Evolutionary conservation across 2,797 vertebrate species (phyloP).

Genomic region (Spatula versicolor): DNA sequence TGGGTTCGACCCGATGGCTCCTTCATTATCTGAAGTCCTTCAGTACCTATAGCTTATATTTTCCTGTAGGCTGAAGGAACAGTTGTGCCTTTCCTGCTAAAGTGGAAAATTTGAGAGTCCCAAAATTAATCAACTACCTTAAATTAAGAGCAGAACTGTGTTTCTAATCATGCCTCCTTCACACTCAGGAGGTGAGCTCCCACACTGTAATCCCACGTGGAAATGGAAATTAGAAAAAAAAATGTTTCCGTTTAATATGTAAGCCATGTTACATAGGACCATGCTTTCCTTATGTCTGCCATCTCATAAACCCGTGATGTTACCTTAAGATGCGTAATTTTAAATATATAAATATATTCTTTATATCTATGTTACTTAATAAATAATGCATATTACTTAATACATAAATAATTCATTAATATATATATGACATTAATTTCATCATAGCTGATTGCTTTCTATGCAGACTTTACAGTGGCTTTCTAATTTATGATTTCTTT

Average conservation of each 20-base stretch:
- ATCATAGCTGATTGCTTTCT: not conserved
- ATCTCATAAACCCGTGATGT: not conserved
- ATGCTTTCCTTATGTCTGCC: not conserved
- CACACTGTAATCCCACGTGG: accelerated
- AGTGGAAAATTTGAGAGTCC: not conserved
- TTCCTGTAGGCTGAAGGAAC: not conserved
- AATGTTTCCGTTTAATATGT: not conserved
- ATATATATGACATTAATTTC: not conserved
- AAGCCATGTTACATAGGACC: not conserved
- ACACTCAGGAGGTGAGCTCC: not conserved
- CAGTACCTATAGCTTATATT: not conserved
- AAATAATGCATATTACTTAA: too few species aligned
- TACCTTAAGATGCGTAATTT: not conserved
- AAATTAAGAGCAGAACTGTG: not conserved
- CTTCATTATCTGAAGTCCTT: not conserved
- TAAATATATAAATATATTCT: not conserved
- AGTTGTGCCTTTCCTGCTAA: not conserved
- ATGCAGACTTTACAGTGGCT: not conserved
- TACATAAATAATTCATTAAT: not conserved
- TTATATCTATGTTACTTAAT: too few species aligned
- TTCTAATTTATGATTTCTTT: not conserved
- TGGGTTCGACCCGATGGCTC: constrained; percentile 6
- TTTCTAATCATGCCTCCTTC: not conserved
- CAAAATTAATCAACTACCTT: not conserved
- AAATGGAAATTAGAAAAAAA: not conserved